Conservation (phyloP, 2,797 vertebrate genomes). For the Pseudomugil gertrudae region DNA sequence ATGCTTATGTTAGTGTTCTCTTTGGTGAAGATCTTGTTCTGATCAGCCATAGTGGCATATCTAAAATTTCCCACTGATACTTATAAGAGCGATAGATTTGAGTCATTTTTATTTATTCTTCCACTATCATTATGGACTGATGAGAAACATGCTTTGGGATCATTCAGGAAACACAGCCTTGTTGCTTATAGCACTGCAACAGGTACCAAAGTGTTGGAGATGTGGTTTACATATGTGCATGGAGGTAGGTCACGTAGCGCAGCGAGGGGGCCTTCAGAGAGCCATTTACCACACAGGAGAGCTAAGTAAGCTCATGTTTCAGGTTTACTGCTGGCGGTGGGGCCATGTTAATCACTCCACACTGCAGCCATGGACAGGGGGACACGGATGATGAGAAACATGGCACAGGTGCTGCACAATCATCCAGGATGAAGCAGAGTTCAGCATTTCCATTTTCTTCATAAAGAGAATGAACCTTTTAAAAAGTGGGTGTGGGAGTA, state of each 20-base stretch:
- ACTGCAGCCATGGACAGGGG: slow-evolving; percentile 25
- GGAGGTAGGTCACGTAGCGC: slow-evolving; percentile 39
- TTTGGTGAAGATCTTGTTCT: not conserved
- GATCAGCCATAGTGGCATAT: not conserved
- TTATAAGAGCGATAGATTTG: not conserved
- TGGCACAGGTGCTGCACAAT: slow-evolving; percentile 31
- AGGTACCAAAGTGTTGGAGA: not conserved
- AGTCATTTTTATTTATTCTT: not conserved
- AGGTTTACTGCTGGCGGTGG: slow-evolving; percentile 41
- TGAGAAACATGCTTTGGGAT: not conserved
- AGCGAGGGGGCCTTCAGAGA: slow-evolving; percentile 14
- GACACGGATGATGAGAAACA: slow-evolving; percentile 35
- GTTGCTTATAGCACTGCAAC: slow-evolving; percentile 8
- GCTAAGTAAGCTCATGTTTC: slow-evolving; percentile 57
- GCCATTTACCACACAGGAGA: slow-evolving; percentile 15
- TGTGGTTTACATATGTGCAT: not conserved
- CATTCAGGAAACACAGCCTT: slow-evolving; percentile 4
- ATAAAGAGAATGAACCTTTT: not conserved
- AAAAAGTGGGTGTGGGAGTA: not conserved
- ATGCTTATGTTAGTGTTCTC: slow-evolving; percentile 3
- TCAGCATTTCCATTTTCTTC: slow-evolving; percentile 12
- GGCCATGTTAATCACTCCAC: slow-evolving; percentile 41
- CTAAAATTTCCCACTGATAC: not conserved
- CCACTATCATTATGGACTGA: not conserved
- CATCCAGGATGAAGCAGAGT: slow-evolving; percentile 1